These are phyloP conservation scores for Sylvia atricapilla DNA, from an alignment of 2,113 vertebrate species.

Conservation along the genomic window DNA sequence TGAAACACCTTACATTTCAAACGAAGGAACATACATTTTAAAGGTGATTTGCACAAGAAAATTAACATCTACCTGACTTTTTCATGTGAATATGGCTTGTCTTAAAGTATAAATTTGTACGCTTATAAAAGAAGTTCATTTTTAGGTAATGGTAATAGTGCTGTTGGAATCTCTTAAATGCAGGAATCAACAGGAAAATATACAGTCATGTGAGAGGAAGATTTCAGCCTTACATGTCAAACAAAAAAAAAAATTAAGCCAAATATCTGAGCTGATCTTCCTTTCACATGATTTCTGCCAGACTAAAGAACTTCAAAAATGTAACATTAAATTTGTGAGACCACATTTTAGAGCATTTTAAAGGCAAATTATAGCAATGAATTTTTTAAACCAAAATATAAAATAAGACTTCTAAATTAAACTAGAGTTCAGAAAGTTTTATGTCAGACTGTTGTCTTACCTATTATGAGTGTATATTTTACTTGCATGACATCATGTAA, in stretches of 20 bases:
- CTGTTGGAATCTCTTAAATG: background rate
- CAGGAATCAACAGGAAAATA: background rate
- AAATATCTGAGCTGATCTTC: background rate
- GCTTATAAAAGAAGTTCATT: background rate
- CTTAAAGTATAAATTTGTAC: background rate
- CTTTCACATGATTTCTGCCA: background rate
- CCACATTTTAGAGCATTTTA: background rate
- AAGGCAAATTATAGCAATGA: background rate
- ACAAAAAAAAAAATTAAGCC: background rate
- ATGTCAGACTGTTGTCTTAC: background rate
- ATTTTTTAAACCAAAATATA: background rate
- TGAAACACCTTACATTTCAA: slow-evolving; percentile 50
- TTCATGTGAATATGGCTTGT: background rate
- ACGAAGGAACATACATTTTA: slow-evolving; percentile 12
- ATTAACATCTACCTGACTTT: slow-evolving; percentile 10
- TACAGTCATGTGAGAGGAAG: background rate
- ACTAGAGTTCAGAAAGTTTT: background rate
- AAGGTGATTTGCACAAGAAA: slow-evolving; percentile 13
- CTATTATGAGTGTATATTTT: background rate
- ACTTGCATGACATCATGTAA: background rate
- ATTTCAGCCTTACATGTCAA: background rate
- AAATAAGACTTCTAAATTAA: background rate
- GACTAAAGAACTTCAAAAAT: background rate
- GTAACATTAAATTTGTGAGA: background rate
- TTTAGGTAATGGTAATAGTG: background rate